These are phyloP conservation scores for Hypotaenidia okinawae DNA, from an alignment of 2,797 vertebrate genomes.

Conservation along the genomic window DNA sequence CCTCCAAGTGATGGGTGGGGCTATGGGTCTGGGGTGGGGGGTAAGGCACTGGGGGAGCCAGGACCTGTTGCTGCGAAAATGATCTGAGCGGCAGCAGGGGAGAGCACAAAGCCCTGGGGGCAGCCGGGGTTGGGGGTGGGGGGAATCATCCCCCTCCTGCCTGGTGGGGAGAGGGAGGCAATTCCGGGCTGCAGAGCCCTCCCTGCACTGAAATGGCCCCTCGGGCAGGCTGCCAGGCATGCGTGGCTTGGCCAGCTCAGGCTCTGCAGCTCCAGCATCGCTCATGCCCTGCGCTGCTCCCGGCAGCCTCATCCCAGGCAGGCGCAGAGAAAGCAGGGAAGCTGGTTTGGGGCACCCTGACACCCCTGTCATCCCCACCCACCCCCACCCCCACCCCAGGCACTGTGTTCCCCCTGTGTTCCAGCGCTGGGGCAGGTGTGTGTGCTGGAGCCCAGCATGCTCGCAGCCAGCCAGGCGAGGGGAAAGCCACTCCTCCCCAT, in stretches of 20 bases:
- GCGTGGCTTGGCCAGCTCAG: not conserved
- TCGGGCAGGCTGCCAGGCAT: conserved; percentile 32
- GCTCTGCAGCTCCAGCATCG: not conserved
- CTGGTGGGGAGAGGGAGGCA: not conserved
- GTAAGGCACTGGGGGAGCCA: not conserved
- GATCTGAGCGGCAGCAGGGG: not conserved
- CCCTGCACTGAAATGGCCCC: conserved; percentile 29
- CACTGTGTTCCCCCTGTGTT: not conserved
- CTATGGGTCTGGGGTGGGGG: not conserved
- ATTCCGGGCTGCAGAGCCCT: not conserved
- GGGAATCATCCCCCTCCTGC: not conserved
- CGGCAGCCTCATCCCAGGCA: not conserved
- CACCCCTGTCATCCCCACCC: not conserved
- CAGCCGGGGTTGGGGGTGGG: no score
- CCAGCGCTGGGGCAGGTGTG: not conserved
- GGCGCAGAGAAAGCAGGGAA: not conserved
- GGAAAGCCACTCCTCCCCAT: conserved; percentile 17
- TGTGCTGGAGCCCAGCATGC: not conserved
- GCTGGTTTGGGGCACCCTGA: not conserved
- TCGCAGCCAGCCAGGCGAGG: not conserved
- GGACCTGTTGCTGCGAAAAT: not conserved
- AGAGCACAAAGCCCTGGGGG: not conserved
- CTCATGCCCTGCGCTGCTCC: rapidly evolving
- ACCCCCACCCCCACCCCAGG: no score
- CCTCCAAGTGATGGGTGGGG: not conserved